Evolutionary conservation across 2,888 invertebrate genomes (phyloP).

Genomic region (Colostygia pectinataria): DNA sequence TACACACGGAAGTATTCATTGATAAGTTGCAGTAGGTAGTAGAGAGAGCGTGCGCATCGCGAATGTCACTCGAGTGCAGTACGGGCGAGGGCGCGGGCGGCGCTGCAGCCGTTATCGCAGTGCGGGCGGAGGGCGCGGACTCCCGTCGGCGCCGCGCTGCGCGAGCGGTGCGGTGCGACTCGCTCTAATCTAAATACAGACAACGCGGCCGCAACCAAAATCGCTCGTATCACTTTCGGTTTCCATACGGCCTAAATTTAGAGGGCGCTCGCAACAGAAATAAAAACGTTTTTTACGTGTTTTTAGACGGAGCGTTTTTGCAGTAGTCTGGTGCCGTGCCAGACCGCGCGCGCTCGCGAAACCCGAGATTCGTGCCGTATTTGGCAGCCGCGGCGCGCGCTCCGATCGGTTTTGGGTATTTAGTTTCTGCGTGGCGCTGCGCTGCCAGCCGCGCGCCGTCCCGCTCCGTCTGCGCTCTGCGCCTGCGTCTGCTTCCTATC

Average conservation of each 20-base stretch:
- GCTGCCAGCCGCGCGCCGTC: slow-evolving; percentile 54
- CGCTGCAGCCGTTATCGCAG: slow-evolving; percentile 31
- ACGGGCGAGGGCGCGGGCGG: slow-evolving; percentile 32
- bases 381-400: slow-evolving; percentile 66
- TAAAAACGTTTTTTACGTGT: slow-evolving; percentile 81
- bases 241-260: slow-evolving; percentile 81
- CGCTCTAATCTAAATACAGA: slow-evolving; percentile 79
- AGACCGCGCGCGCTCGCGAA: slow-evolving; percentile 66
- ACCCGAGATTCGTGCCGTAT: slow-evolving; percentile 81
- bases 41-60: slow-evolving; percentile 27
- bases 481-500: slow-evolving; percentile 45
- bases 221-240: slow-evolving; percentile 79
- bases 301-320: slow-evolving; percentile 74
- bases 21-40: slow-evolving; percentile 37
- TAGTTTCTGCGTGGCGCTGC: slow-evolving; percentile 39
- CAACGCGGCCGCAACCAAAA: slow-evolving; percentile 77
- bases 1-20: slow-evolving; percentile 46
- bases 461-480: slow-evolving; percentile 60
- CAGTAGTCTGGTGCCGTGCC: slow-evolving; percentile 62
- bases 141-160: slow-evolving; percentile 6
- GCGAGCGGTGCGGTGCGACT: slow-evolving; percentile 43
- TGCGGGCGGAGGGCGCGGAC: slow-evolving; percentile 30
- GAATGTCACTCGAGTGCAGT: slow-evolving; percentile 24
- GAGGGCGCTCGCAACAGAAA: slow-evolving; percentile 79
- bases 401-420: slow-evolving; percentile 29